Evolutionary conservation across 2,888 invertebrate genomes (phyloP), one percentile per base, ranked within the genome.

Genomic region (Melangyna quadrimaculata): DNA sequence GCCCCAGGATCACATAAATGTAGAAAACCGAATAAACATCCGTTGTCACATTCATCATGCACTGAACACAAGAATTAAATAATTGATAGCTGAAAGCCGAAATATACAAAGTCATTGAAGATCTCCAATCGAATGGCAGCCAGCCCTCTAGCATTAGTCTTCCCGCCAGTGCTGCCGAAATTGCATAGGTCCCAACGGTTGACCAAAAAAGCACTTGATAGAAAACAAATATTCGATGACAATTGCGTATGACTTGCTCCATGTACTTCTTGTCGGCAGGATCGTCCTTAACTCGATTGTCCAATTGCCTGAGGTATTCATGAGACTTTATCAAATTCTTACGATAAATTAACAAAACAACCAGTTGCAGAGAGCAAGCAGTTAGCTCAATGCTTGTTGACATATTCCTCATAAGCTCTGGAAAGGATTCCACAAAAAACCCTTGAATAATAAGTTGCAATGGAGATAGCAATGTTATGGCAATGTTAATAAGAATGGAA

Each of bases 11-110:
- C 1, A 89, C 53, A 0, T 75, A 80, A 10, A 87, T 27, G 65
- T 88, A 89, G 10, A 88, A 86, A 32, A 80, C 72, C 12, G 88
- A 83, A 73, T 88, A 88, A 45, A 87, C 61, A 65, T 89, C 89
- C 12, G 86, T 88, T 14, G 73, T 86, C 10, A 69, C 65, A 71
- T 88, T 87, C 59, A 88, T 87, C 35, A 87, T 65, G 14, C 83
- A 61, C 7, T 83, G 65, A 55, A 70, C 81, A 0, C 35, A 48
- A 8, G 82, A 57, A 22, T 88, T 74, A 0, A 87, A 2, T 27
- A 72, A 81, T 67, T 88, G 88, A 69, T 77, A 88, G 2, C 65
- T 24, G 69, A 88, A 84, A 0, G 78, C 79, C 1, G 82, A 19
- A 8, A 81, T 29, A 63, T 87, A 82, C 10, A 67, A 48, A 8